These are phyloP conservation scores for Drosophila albomicans DNA, from an alignment of 1,140 invertebrate genomes.

Conservation along the genomic window DNA sequence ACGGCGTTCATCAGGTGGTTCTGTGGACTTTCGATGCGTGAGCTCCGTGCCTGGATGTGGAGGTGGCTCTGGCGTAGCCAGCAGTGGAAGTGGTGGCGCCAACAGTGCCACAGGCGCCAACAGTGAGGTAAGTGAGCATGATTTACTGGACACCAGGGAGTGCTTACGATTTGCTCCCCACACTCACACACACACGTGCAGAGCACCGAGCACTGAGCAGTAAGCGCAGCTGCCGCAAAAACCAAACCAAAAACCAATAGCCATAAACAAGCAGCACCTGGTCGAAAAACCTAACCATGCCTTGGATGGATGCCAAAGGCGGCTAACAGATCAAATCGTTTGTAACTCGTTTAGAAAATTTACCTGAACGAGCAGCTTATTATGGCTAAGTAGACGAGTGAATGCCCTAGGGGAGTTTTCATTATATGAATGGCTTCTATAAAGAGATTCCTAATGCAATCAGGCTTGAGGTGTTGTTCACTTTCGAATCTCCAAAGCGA, in stretches of 20 bases:
- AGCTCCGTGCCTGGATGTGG: slow-evolving; percentile 23
- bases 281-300: slow-evolving; percentile 1
- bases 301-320: slow-evolving; percentile 19
- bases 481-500: no score
- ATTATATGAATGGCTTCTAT: neutral
- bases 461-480: no score
- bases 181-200: slow-evolving; percentile 33
- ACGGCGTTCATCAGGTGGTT: slow-evolving; percentile 85
- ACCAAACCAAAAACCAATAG: slow-evolving; percentile 38
- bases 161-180: slow-evolving; percentile 67
- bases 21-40: slow-evolving; percentile 85
- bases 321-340: slow-evolving; percentile 52
- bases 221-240: slow-evolving; percentile 32
- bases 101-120: slow-evolving; percentile 59
- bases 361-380: neutral
- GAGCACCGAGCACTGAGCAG: neutral
- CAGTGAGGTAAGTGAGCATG: slow-evolving; percentile 83
- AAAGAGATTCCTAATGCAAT: no score
- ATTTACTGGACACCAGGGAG: slow-evolving; percentile 72
- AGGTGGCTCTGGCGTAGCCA: neutral
- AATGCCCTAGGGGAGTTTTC: neutral
- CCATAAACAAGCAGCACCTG: slow-evolving; percentile 49
- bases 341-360: neutral
- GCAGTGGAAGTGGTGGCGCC: slow-evolving; percentile 29
- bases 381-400: neutral